Evolutionary conservation across 2,113 vertebrate genomes (phyloP), one percentile per base, ranked within the genome.

Genomic region (Isichthys henryi): DNA sequence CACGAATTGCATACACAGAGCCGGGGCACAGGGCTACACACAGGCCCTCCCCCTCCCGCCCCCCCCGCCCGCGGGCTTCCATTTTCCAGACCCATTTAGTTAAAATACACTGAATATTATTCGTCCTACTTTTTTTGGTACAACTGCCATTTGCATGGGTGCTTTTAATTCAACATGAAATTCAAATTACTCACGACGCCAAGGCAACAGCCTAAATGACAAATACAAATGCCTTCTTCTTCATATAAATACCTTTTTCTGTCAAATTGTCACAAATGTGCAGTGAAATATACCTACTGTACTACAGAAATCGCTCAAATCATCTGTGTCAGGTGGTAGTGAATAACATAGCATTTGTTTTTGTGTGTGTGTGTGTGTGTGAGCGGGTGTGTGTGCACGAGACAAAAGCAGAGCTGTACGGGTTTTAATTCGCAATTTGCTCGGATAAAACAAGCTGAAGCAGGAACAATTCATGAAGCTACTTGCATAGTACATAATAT

Each of bases 91-190:
- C 80, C 1, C 35, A 43, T 84, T 84, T 84, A 27, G 23, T 66
- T 4, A 27, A 66, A 66, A 66, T 66, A 27, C 31, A 66, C 62
- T 31, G 62, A 31, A 66, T 66, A 66, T 66, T 31, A 66, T 66
- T 66, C 1, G n/a, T 27, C 62, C 62, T 66, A 27, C 62, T 66
- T 66, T 66, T 66, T 62, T 66, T 11, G 9, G 62, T 27, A 66
- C n/a, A 46, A 43, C 43, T 46, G 17, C 19, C 19, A 49, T 86
- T 50, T 50, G 84, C 48, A 52, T 27, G 48, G 48, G 21, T 86
- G 45, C 84, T 27, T n/a, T 86, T 86, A 86, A 52, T 86, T 50
- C 9, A 86, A 50, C 84, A 50, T 86, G 84, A 48, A 48, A 86
- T 49, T 86, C 45, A 52, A 52, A 86, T 86, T 50, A 49, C 45